These are phyloP conservation scores for Ellobius talpinus DNA, from an alignment of 2,113 vertebrate species.

Conservation along the genomic window DNA sequence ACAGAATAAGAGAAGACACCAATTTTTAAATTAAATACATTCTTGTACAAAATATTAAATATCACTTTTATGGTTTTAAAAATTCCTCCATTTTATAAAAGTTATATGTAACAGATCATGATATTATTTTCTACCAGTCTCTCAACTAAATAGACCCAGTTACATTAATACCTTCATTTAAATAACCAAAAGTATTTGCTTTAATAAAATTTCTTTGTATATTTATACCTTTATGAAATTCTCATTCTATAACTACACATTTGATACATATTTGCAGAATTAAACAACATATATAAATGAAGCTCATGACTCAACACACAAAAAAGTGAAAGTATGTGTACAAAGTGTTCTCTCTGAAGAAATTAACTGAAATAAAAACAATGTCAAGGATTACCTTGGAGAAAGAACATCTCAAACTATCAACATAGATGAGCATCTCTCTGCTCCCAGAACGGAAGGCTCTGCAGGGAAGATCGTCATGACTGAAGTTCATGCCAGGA, in stretches of 20 bases:
- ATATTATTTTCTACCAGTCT: slow-evolving; percentile 24
- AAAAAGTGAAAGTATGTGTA: neutral
- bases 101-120: neutral
- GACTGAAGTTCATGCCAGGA: neutral
- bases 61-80: neutral
- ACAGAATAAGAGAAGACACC: neutral
- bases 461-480: neutral
- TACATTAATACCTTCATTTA: neutral
- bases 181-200: slow-evolving; percentile 21
- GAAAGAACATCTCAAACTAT: neutral
- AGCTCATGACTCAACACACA: neutral
- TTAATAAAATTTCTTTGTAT: neutral
- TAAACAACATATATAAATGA: slow-evolving; percentile 30
- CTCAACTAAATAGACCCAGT: neutral
- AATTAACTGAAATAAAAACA: slow-evolving; percentile 20
- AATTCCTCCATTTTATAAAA: slow-evolving; percentile 3
- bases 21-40: slow-evolving; percentile 38
- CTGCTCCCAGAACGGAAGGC: neutral
- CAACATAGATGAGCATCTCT: neutral
- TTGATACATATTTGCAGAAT: neutral
- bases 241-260: neutral
- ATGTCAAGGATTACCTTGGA: neutral
- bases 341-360: slow-evolving; percentile 38
- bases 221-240: slow-evolving; percentile 12
- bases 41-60: neutral